A percentile compares a stretch with the other conserved stretches of the same genome.
phyloP scores from a whole-genome alignment of 2,888 invertebrate genomes.

The Volucella bombylans region DNA sequence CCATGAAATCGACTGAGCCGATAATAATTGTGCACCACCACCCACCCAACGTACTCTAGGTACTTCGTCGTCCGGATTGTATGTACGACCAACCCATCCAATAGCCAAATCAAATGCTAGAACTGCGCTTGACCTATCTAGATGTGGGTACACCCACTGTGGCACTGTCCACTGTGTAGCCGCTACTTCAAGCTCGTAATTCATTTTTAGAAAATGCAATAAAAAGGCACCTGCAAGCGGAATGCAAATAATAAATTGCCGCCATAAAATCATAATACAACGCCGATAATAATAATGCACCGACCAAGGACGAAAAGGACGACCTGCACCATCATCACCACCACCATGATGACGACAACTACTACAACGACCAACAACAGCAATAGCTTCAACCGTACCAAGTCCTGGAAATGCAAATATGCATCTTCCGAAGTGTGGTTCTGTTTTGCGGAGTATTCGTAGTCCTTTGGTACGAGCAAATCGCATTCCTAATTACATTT shows the following conservation, averaged over 20 bases:
- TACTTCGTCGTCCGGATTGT: too few species aligned
- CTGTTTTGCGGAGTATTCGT: neutral
- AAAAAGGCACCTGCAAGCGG: conserved; percentile 72
- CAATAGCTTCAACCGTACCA: too few species aligned
- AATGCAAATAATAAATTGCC: conserved; percentile 72
- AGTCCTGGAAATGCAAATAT: conserved; percentile 40
- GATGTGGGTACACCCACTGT: neutral
- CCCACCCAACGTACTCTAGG: neutral
- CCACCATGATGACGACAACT: conserved; percentile 4
- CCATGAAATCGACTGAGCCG: conserved; percentile 61
- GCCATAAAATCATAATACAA: conserved; percentile 70
- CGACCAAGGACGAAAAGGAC: conserved; percentile 46
- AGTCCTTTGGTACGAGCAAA: neutral
- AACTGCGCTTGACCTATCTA: conserved; percentile 14
- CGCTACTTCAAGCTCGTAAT: conserved; percentile 27
- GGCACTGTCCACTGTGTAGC: neutral
- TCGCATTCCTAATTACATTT: conserved; percentile 41
- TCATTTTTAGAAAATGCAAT: conserved; percentile 72
- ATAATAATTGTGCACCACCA: conserved; percentile 61
- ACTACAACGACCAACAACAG: conserved; percentile 12
- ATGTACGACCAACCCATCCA: neutral
- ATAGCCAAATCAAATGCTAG: conserved; percentile 29
- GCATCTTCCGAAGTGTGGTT: conserved; percentile 45
- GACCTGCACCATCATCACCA: neutral
- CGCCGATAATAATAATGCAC: conserved; percentile 68